Evolutionary conservation across 2,113 vertebrate genomes (phyloP).

Genomic region (Podarcis muralis): DNA sequence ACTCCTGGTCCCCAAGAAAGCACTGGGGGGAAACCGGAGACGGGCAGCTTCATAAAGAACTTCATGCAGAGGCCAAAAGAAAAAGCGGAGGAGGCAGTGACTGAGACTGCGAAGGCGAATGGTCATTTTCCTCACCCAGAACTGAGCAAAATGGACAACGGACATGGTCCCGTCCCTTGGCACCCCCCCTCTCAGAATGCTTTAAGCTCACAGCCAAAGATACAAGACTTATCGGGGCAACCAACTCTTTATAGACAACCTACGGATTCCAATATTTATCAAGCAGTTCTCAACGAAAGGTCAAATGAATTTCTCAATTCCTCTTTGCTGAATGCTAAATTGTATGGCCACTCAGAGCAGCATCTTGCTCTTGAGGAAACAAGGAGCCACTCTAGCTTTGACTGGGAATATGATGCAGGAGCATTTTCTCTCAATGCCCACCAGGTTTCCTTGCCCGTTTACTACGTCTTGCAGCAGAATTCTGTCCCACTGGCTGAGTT

Average conservation of each 20-base stretch:
- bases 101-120: slow-evolving; percentile 31
- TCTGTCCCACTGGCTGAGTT: slow-evolving; percentile 51
- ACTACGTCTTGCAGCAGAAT: slow-evolving; percentile 69
- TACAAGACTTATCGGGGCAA: slow-evolving; percentile 61
- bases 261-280: slow-evolving; percentile 29
- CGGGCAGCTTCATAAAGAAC: slow-evolving; percentile 58
- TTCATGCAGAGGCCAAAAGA: slow-evolving; percentile 62
- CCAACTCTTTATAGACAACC: slow-evolving; percentile 24
- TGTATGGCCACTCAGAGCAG: slow-evolving; percentile 9
- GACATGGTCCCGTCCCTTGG: neutral
- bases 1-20: slow-evolving; percentile 47
- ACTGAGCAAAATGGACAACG: slow-evolving; percentile 29
- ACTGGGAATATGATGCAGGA: slow-evolving; percentile 69
- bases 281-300: slow-evolving; percentile 31
- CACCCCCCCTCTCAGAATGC: slow-evolving; percentile 3
- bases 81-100: slow-evolving; percentile 43
- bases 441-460: slow-evolving; percentile 60
- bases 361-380: slow-evolving; percentile 64
- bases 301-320: slow-evolving; percentile 56
- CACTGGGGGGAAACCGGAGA: slow-evolving; percentile 56
- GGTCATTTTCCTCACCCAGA: neutral
- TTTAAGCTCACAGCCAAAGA: slow-evolving; percentile 44
- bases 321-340: slow-evolving; percentile 40
- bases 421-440: slow-evolving; percentile 38
- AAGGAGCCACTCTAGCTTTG: slow-evolving; percentile 62